A percentile compares a stretch with the other conserved stretches of the same genome.
Conservation (phyloP, 2,797 vertebrate species). For the Thamnophis elegans region DNA sequence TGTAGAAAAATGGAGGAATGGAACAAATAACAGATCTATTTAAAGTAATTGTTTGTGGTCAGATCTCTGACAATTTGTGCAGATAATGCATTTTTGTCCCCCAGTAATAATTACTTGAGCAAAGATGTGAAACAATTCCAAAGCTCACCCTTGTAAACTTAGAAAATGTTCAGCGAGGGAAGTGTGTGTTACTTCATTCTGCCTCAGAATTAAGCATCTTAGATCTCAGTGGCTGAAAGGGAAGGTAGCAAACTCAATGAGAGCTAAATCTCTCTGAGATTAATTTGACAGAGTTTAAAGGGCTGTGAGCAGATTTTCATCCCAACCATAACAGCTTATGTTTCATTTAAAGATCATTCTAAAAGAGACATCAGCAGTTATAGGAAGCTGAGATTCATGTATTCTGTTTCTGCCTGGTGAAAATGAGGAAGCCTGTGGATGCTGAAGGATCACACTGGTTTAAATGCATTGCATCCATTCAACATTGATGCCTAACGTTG, state of each 20-base stretch:
- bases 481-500: background rate
- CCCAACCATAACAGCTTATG: background rate
- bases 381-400: conserved; percentile 24
- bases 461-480: background rate
- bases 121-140: conserved; percentile 12
- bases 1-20: background rate
- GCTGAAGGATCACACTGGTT: conserved; percentile 1
- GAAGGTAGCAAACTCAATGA: background rate
- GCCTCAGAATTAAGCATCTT: conserved; percentile 12
- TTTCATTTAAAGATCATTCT: conserved; percentile 27
- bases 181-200: conserved; percentile 22
- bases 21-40: background rate
- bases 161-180: conserved; percentile 8
- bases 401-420: conserved; percentile 26
- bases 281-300: conserved; percentile 34
- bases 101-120: background rate
- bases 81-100: background rate
- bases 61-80: background rate
- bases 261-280: conserved; percentile 21
- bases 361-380: conserved; percentile 4
- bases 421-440: background rate
- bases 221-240: conserved; percentile 7
- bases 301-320: conserved; percentile 11
- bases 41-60: background rate
- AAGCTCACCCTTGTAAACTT: background rate